phyloP scores from a whole-genome alignment of 2,797 vertebrate genomes.

The Toxotes lorentzi region DNA sequence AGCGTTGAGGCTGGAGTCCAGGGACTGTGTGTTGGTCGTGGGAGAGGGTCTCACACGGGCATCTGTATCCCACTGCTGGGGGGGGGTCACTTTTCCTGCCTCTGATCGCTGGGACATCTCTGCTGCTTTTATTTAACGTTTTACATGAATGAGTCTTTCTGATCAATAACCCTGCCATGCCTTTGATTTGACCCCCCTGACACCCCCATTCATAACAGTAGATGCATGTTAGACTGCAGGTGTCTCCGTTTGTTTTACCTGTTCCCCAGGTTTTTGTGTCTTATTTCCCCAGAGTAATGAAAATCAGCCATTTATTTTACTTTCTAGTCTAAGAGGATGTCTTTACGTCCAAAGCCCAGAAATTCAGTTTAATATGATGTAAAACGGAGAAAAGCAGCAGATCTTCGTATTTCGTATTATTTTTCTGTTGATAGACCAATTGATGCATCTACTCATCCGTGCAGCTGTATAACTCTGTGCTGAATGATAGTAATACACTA shows the following conservation, averaged over 20 bases:
- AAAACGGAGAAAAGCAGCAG: not conserved
- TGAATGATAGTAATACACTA: not conserved
- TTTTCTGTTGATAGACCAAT: too few species aligned
- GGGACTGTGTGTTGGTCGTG: not conserved
- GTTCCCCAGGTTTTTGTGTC: too few species aligned
- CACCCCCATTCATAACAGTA: not conserved
- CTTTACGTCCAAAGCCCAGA: not conserved
- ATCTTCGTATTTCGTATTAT: too few species aligned
- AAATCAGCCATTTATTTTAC: not conserved
- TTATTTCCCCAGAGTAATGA: not conserved
- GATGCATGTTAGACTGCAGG: not conserved
- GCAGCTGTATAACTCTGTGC: too few species aligned
- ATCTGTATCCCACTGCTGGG: slow-evolving; percentile 27
- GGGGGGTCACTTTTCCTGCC: slow-evolving; percentile 46
- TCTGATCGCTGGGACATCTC: slow-evolving; percentile 23
- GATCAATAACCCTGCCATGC: not conserved
- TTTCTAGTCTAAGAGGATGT: not conserved
- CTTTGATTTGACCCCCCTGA: not conserved
- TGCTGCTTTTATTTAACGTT: not conserved
- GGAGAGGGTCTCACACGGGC: not conserved
- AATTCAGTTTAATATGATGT: not conserved
- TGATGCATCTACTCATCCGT: too few species aligned
- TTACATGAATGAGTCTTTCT: not conserved
- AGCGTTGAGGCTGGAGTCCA: not conserved
- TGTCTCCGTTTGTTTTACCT: not conserved